These are phyloP conservation scores for Stenichneumon culpator DNA, from an alignment of 2,888 invertebrate species.

Conservation along the genomic window DNA sequence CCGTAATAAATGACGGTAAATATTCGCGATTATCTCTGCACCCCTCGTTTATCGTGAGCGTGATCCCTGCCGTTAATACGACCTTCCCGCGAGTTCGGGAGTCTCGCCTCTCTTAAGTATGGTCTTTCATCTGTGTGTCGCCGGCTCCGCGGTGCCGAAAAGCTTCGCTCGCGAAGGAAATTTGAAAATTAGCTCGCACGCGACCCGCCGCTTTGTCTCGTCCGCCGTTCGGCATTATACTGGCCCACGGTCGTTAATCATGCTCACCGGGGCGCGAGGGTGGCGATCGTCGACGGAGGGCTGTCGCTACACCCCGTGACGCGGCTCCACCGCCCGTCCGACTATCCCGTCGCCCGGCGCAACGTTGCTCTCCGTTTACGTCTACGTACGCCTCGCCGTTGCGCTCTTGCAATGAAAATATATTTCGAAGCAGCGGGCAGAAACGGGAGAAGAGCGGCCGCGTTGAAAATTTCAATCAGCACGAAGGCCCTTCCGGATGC, in stretches of 20 bases:
- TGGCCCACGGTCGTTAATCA: slow-evolving; percentile 40
- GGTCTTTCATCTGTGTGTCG: background rate
- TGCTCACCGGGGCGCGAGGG: slow-evolving; percentile 28
- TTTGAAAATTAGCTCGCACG: slow-evolving; percentile 53
- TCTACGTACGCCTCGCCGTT: slow-evolving; percentile 4
- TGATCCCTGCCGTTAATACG: background rate
- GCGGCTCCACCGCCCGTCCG: slow-evolving; percentile 16
- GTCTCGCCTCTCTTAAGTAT: background rate
- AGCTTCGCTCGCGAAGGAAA: slow-evolving; percentile 44
- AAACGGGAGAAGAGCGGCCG: slow-evolving; percentile 33
- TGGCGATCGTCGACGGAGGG: slow-evolving; percentile 42
- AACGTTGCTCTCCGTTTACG: background rate
- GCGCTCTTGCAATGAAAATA: slow-evolving; percentile 16
- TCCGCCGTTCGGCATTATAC: slow-evolving; percentile 25
- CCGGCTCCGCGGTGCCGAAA: slow-evolving; percentile 6
- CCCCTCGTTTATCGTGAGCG: background rate
- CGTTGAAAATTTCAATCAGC: slow-evolving; percentile 57
- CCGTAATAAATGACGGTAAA: slow-evolving; percentile 24
- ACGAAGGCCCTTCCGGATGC: slow-evolving; percentile 12
- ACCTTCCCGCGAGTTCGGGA: background rate
- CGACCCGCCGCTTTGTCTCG: slow-evolving; percentile 43
- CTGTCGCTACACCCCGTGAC: slow-evolving; percentile 26
- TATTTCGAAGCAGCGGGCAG: slow-evolving; percentile 37
- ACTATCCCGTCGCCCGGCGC: background rate
- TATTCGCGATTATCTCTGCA: background rate